Conservation (phyloP, 2,797 vertebrate genomes). For the Liparis tanakae region DNA sequence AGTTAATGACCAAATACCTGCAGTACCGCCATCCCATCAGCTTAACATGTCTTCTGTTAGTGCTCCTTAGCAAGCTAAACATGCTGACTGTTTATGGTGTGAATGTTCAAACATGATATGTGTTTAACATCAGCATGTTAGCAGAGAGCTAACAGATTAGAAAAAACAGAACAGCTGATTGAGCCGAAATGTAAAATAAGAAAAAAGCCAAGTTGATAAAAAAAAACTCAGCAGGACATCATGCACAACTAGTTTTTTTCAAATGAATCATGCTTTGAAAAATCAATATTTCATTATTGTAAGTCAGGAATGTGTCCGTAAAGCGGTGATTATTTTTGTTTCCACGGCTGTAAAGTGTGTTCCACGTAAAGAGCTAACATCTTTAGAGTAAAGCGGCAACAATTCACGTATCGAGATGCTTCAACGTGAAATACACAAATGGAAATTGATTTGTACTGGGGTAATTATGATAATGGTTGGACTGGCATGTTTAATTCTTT, state of each 20-base stretch:
- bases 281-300: background rate
- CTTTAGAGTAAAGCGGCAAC: slow-evolving; percentile 1
- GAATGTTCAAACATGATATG: background rate
- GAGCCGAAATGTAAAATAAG: background rate
- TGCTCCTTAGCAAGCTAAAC: background rate
- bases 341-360: background rate
- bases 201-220: background rate
- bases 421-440: slow-evolving; percentile 12
- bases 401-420: slow-evolving; percentile 7
- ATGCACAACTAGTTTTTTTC: background rate
- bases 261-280: background rate
- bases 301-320: background rate
- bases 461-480: slow-evolving; percentile 27
- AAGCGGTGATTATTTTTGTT: background rate
- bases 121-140: background rate
- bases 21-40: background rate
- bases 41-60: background rate
- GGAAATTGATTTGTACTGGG: slow-evolving; percentile 12
- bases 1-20: background rate
- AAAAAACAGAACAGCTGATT: background rate
- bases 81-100: background rate
- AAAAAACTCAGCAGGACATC: too few species aligned
- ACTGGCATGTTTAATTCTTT: background rate
- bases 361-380: background rate
- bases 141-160: background rate